phyloP scores from a whole-genome alignment of 2,113 vertebrate species.

The Ictidomys tridecemlineatus region DNA sequence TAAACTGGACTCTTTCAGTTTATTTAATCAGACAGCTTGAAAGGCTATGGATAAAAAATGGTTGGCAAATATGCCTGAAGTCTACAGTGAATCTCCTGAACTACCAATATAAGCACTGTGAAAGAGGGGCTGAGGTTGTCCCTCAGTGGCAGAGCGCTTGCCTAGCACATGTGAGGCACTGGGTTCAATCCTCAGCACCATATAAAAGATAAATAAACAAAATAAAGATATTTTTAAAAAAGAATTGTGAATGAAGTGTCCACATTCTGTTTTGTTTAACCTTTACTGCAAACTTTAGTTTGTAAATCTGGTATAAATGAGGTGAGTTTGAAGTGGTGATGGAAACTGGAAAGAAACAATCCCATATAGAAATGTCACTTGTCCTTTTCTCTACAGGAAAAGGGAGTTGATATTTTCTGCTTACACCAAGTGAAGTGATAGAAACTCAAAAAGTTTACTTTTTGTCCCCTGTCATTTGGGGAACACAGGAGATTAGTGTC shows the following conservation, averaged over 20 bases:
- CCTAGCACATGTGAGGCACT: no score
- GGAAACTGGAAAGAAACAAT: constrained; percentile 17
- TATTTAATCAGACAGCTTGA: constrained; percentile 30
- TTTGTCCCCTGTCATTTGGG: background rate
- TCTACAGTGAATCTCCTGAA: constrained; percentile 25
- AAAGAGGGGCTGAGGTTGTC: background rate
- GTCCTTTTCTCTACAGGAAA: background rate
- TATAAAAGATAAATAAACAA: no score
- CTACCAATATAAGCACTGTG: constrained; percentile 2
- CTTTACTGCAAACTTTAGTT: background rate
- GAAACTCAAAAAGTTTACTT: background rate
- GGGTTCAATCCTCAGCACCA: no score
- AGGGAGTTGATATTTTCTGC: background rate
- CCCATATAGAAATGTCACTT: background rate
- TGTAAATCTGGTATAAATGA: background rate
- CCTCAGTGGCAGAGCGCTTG: no score
- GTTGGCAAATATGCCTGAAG: background rate
- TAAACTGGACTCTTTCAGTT: background rate
- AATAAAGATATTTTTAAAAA: background rate
- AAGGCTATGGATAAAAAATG: constrained; percentile 19
- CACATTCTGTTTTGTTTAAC: background rate
- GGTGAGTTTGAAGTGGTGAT: background rate
- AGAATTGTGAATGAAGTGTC: constrained; percentile 12
- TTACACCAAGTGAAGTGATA: background rate
- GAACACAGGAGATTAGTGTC: background rate